Percentiles rank a stretch among this genome's conserved stretches.
Conservation (phyloP, 2,113 vertebrate species). For the Chaenogobius annularis region DNA sequence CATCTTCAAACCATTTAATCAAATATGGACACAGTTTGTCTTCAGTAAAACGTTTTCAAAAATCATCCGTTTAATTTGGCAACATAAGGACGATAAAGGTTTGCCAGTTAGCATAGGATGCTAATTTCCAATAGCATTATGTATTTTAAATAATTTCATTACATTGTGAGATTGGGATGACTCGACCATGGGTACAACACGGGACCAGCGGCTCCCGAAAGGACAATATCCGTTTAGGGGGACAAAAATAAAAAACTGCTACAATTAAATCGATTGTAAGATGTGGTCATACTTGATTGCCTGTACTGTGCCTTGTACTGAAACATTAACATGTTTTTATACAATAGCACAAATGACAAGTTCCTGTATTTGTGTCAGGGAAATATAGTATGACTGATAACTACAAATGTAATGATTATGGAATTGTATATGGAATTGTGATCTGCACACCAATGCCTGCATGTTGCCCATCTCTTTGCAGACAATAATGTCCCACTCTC, state of each 20-base stretch:
- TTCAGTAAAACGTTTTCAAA: not conserved
- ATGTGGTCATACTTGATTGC: too few species aligned
- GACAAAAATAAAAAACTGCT: not conserved
- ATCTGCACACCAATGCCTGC: not conserved
- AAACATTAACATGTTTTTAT: too few species aligned
- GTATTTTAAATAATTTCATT: not conserved
- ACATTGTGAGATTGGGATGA: slow-evolving; percentile 29
- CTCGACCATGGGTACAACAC: slow-evolving; percentile 9
- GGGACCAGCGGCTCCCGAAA: slow-evolving; percentile 29
- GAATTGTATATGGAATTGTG: not conserved
- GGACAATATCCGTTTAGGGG: slow-evolving; percentile 26
- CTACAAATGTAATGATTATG: not conserved
- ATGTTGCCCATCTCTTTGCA: slow-evolving; percentile 48
- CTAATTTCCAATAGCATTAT: slow-evolving; percentile 23
- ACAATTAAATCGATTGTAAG: not conserved
- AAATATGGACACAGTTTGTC: too few species aligned
- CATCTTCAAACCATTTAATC: slow-evolving; percentile 7
- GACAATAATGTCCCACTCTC: slow-evolving; percentile 90
- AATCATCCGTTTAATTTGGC: not conserved
- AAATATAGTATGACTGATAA: not conserved
- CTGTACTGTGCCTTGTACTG: too few species aligned
- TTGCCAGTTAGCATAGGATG: not conserved
- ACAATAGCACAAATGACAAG: not conserved
- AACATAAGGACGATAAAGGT: not conserved
- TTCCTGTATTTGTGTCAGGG: not conserved